Conservation (phyloP, 2,113 vertebrate genomes). For the Addax nasomaculatus region DNA sequence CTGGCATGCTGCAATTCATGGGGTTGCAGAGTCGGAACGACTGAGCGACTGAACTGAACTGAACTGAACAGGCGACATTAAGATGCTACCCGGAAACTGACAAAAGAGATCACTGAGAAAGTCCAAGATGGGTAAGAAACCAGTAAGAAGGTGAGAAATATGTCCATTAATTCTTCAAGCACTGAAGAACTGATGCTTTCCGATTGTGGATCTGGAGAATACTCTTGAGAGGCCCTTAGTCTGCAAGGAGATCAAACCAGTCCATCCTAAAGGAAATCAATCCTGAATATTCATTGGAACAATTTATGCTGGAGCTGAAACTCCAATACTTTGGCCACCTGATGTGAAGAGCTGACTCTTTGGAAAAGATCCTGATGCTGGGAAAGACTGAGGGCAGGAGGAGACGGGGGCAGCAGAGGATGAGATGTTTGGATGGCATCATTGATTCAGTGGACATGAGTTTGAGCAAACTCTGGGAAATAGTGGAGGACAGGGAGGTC, state of each 20-base stretch:
- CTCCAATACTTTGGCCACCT: neutral
- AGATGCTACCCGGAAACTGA: neutral
- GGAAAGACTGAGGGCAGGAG: neutral
- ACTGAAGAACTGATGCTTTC: neutral
- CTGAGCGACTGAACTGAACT: too few species aligned
- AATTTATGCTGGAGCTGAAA: neutral
- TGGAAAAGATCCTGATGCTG: neutral
- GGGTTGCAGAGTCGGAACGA: rapidly evolving
- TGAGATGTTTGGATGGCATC: neutral
- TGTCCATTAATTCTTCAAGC: neutral
- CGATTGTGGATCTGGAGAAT: neutral
- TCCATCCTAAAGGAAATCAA: neutral
- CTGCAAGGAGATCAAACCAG: neutral
- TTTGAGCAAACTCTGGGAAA: neutral
- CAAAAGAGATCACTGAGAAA: neutral
- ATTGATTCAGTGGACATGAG: neutral
- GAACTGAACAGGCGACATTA: neutral
- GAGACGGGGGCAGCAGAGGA: neutral
- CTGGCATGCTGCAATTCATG: too few species aligned
- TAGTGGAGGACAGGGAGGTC: neutral
- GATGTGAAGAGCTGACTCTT: neutral
- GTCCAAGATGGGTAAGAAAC: neutral
- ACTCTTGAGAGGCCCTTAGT: neutral
- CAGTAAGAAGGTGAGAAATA: neutral
- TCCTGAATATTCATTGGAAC: neutral